Conservation (phyloP, 2,888 invertebrate genomes). For the Aphodius sticticus region DNA sequence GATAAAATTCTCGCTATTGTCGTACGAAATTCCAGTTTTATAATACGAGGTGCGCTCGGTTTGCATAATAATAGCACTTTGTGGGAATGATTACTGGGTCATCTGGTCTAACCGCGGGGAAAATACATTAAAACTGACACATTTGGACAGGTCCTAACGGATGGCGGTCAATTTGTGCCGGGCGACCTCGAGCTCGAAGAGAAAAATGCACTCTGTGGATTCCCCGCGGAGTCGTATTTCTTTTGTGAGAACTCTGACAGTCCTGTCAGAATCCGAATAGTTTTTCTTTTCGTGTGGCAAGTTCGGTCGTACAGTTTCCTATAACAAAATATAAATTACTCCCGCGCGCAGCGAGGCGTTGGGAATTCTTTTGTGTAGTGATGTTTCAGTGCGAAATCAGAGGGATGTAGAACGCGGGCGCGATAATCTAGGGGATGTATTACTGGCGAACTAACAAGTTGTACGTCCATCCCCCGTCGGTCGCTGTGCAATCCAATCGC, state of each 20-base stretch:
- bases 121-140: slow-evolving; percentile 4
- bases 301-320: neutral
- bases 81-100: too few relatives aligned
- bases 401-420: neutral
- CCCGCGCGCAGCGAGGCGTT: neutral
- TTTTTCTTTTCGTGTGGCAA: neutral
- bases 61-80: too few relatives aligned
- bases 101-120: neutral
- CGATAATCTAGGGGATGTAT: neutral
- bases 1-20: too few relatives aligned
- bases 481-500: too few relatives aligned
- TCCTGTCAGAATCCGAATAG: neutral
- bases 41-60: too few relatives aligned
- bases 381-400: neutral
- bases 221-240: neutral
- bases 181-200: neutral
- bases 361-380: neutral
- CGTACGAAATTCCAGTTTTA: too few relatives aligned
- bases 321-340: neutral
- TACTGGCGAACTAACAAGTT: too few relatives aligned
- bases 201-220: neutral
- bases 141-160: neutral
- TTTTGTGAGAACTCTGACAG: neutral
- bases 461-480: too few relatives aligned
- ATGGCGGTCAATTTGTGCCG: neutral